Evolutionary conservation across 2,113 vertebrate genomes (phyloP), one percentile per base, ranked within the genome.

Genomic region (Python bivittatus): DNA sequence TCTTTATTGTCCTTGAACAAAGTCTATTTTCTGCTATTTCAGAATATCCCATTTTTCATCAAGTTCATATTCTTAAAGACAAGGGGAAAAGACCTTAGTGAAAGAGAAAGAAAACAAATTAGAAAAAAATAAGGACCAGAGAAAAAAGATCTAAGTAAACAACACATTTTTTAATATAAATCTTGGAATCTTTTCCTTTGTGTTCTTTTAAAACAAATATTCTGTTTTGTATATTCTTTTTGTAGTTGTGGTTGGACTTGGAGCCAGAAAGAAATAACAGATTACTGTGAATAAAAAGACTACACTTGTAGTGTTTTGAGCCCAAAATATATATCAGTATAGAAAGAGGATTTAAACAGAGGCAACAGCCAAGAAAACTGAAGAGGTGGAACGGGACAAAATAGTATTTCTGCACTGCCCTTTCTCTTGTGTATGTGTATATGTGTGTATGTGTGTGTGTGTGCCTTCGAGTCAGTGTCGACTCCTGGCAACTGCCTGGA

Each of bases 201-300:
- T 57, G 52, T 42, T 72, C 0, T 90, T 88, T 87, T 54, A 91
- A 61, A 54, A 84, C 23, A 11, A 90, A 58, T 56, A 0, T 11
- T 89, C 17, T 20, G 33, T 10, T 11, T 53, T 91, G 83, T 42
- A 1, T 20, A 58, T 44, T 53, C 53, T 1, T 0, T 1, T 94
- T 89, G 20, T 25, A 52, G 11, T 6, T 58, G 0, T 89, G 38
- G 84, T 57, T 83, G 23, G 27, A 42, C 12, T 52, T 92, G 86
- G 6, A 94, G 88, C 2, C 61, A 61, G 54, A 94, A 95, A 92
- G 48, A 57, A 58, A 64, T 25, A 60, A 52, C 72, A 88, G 86
- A 84, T 92, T 72, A 60, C 22, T 25, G 22, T 25, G 42, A 3
- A 2, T 44, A 44, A 54, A 93, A 96, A 42, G 0, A 0, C n/a